Evolutionary conservation across 2,797 vertebrate species (phyloP), one percentile per base, ranked within the genome.

Genomic region (Darevskia nairensis): DNA sequence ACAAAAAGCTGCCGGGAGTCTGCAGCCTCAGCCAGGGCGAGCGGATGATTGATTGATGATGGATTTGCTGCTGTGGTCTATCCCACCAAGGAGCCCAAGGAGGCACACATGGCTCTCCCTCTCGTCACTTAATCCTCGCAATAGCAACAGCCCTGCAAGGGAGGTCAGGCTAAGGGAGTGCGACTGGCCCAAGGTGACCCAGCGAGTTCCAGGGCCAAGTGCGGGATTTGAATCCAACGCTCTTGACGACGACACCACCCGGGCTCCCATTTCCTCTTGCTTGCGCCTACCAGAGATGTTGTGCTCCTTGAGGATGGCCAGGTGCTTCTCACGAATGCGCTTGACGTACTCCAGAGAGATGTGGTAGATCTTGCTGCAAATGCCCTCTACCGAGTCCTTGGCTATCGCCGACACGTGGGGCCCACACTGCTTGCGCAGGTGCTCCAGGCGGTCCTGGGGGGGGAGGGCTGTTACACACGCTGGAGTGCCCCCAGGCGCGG

Each of bases 291-390:
- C 98, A 92, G 98, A 93, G 78, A 98, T 97, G 93, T 98, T 98
- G 89, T 97, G 98, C 85, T 99, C 98, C 94, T 98, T 98, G 90
- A 99, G 97, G 89, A 99, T 97, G 88, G 96, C 96, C 79, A 98
- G 96, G 95, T 99, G 98, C 75, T 98, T 97, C 92, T 99, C 98
- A 6, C 98, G 97, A 90, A 99, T 98, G 84, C 99, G 97, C 46
- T 98, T 98, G 92, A 98, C 98, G 0, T 99, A 99, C 27, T 99
- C 99, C 1, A 97, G 96, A 41, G 99, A 99, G 94, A 99, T 98
- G 96, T 99, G 98, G 94, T 98, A 99, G 93, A 99, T 99, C 96
- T 99, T 99, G 23, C 98, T 98, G 93, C 99, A 99, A 95, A 99
- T 99, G 91, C 98, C 99, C 89, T 99, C 99, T 1, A 99, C 99